Evolutionary conservation across 1,140 invertebrate genomes (phyloP).

Genomic region (Eciton burchellii): DNA sequence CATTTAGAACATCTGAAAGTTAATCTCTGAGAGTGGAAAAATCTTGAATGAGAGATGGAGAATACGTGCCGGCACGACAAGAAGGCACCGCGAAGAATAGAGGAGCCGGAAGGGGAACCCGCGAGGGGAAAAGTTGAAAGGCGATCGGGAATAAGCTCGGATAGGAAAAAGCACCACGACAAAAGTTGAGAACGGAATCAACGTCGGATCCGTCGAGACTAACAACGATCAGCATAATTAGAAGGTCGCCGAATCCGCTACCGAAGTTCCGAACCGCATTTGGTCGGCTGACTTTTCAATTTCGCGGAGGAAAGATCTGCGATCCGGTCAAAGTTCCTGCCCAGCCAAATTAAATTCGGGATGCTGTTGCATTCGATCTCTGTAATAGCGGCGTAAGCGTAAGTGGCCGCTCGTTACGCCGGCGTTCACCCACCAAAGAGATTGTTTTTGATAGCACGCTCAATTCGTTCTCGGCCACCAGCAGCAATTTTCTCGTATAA

Average conservation of each 20-base stretch:
- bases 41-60: conserved; percentile 32
- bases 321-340: conserved; percentile 31
- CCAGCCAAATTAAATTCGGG: conserved; percentile 63
- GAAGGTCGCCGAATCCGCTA: conserved; percentile 36
- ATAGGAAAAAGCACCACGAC: conserved; percentile 58
- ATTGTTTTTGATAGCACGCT: conserved; percentile 39
- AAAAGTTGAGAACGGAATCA: conserved; percentile 65
- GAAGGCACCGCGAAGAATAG: background rate
- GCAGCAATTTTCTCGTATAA: conserved; percentile 18
- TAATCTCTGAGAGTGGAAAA: conserved; percentile 51
- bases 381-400: conserved; percentile 17
- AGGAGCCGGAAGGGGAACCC: conserved; percentile 7
- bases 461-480: background rate
- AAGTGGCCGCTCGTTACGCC: conserved; percentile 26
- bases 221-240: conserved; percentile 74
- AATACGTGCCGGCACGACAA: conserved; percentile 45
- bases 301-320: conserved; percentile 53
- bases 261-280: conserved; percentile 45
- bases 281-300: conserved; percentile 67
- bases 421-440: conserved; percentile 10
- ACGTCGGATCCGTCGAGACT: conserved; percentile 51
- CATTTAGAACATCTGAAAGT: conserved; percentile 41
- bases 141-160: background rate
- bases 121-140: background rate
- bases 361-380: conserved; percentile 26